These are phyloP conservation scores for Pristionchus arcanus DNA, from an alignment of 2,888 invertebrate genomes.

Conservation along the genomic window DNA sequence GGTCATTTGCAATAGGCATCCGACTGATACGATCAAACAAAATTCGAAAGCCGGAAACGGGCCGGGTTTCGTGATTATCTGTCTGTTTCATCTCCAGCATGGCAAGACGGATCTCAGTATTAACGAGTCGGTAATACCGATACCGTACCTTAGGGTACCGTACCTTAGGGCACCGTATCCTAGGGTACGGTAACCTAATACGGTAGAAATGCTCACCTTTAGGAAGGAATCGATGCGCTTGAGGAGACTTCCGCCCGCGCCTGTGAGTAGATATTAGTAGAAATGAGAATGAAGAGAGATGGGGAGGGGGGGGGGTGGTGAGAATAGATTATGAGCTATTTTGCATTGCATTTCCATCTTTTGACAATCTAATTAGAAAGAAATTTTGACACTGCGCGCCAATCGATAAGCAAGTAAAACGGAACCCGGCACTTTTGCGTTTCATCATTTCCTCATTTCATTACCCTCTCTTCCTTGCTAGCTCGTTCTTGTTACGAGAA, in stretches of 20 bases:
- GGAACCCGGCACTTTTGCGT: background rate
- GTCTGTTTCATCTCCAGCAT: too few relatives aligned
- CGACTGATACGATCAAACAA: too few relatives aligned
- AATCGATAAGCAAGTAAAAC: background rate
- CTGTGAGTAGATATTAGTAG: conserved; percentile 7
- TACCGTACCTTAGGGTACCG: background rate
- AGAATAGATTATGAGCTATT: background rate
- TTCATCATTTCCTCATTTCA: background rate
- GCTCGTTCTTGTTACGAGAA: background rate
- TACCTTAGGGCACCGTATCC: background rate
- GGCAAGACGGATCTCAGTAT: too few relatives aligned
- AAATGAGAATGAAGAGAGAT: too few relatives aligned
- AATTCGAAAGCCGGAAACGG: too few relatives aligned
- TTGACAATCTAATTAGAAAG: background rate
- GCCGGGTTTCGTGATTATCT: too few relatives aligned
- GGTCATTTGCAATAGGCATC: too few relatives aligned
- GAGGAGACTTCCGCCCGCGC: background rate
- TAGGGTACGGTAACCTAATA: background rate
- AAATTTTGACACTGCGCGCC: background rate
- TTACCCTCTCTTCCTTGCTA: background rate
- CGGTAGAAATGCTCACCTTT: background rate
- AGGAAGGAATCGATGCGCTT: conserved; percentile 38
- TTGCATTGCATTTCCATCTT: background rate
- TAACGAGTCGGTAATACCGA: too few relatives aligned
- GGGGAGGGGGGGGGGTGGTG: background rate